These are phyloP conservation scores for Sapajus apella DNA, from an alignment of 2,113 vertebrate genomes.

Conservation along the genomic window DNA sequence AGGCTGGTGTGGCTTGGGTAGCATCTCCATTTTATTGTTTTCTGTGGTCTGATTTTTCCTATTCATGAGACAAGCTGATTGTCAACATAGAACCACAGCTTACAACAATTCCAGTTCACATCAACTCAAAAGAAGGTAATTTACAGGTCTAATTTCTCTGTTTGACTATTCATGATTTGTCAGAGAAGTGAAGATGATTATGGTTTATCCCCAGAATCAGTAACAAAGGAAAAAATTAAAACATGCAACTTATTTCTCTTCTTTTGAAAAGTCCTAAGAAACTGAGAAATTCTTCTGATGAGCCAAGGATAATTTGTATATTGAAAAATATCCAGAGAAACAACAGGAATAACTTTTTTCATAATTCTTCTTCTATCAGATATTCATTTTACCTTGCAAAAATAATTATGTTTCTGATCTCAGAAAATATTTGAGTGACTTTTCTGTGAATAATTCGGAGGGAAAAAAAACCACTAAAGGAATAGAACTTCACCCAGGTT, in stretches of 20 bases:
- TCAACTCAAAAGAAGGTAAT: not conserved
- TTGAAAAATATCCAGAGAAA: not conserved
- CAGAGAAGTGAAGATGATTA: not conserved
- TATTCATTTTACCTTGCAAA: not conserved
- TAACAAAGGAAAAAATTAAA: not conserved
- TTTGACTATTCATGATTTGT: not conserved
- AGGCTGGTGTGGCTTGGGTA: not conserved
- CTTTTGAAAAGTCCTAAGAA: not conserved
- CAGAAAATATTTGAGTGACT: conserved; percentile 25
- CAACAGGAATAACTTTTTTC: not conserved
- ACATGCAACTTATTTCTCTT: not conserved
- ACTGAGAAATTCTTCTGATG: not conserved
- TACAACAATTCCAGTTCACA: not conserved
- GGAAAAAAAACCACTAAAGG: not conserved
- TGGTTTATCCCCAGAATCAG: not conserved
- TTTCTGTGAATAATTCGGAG: conserved; percentile 25
- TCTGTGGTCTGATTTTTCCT: not conserved
- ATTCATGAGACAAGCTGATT: not conserved
- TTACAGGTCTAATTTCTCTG: not conserved
- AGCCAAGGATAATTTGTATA: not conserved
- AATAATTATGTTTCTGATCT: not conserved
- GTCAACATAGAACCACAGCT: not conserved
- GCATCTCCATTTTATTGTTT: not conserved
- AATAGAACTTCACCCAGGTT: conserved; percentile 24
- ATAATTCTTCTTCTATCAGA: not conserved